phyloP scores from a whole-genome alignment of 2,113 vertebrate genomes.

The Phainopepla nitens region DNA sequence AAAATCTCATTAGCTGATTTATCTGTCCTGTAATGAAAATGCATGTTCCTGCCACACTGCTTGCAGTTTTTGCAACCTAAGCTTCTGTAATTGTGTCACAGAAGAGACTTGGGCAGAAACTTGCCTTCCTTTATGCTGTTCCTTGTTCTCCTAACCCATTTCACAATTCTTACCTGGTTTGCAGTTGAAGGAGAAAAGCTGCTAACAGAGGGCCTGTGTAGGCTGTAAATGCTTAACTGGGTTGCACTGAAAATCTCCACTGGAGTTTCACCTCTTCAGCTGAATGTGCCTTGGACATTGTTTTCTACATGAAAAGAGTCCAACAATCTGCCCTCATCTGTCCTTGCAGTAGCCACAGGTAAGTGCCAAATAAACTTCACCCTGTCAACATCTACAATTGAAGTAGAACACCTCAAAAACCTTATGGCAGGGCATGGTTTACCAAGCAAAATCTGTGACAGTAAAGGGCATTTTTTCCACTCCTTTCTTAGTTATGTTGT shows the following conservation, averaged over 20 bases:
- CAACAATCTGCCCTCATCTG: background rate
- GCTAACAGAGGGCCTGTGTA: background rate
- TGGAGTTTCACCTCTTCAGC: background rate
- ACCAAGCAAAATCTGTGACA: background rate
- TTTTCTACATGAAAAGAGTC: background rate
- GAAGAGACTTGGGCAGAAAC: background rate
- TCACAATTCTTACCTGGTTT: conserved; percentile 14
- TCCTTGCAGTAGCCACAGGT: background rate
- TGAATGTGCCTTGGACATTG: background rate
- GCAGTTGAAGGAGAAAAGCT: background rate
- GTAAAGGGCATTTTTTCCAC: background rate
- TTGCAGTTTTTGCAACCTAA: background rate
- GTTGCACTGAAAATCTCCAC: background rate
- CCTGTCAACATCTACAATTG: background rate
- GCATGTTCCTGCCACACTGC: background rate
- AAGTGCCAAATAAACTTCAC: background rate
- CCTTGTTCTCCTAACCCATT: background rate
- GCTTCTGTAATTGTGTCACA: background rate
- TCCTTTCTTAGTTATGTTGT: background rate
- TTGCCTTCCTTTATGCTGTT: background rate
- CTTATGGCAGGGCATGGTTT: background rate
- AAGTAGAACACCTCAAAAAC: background rate
- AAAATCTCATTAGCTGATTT: background rate
- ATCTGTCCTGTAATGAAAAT: background rate
- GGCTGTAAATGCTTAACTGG: background rate